A percentile compares a stretch with the other conserved stretches of the same genome.
Evolutionary conservation across 2,113 vertebrate species (phyloP).

Genomic region (Ageneiosus marmoratus): DNA sequence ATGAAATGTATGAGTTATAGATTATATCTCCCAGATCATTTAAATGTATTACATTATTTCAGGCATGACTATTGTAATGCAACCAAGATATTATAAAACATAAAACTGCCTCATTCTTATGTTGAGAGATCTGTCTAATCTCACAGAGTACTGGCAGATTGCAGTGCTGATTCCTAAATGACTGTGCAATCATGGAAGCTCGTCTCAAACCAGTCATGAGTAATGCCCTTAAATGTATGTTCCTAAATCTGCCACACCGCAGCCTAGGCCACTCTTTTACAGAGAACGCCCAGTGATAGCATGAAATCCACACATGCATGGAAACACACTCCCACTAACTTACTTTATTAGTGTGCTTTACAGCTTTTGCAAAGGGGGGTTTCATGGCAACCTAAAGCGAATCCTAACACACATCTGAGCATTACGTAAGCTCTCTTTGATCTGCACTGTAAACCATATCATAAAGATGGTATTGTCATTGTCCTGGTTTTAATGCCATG

Average conservation of each 20-base stretch:
- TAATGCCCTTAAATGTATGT: constrained; percentile 65
- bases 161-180: constrained; percentile 61
- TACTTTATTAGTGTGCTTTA: constrained; percentile 43
- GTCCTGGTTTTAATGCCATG: constrained; percentile 40
- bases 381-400: constrained; percentile 37
- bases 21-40: neutral
- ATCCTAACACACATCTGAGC: constrained; percentile 32
- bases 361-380: constrained; percentile 43
- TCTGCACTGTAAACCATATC: constrained; percentile 47
- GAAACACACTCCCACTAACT: constrained; percentile 26
- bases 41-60: constrained; percentile 32
- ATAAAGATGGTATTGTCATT: constrained; percentile 41
- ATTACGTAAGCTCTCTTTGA: constrained; percentile 40
- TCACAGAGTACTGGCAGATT: constrained; percentile 50
- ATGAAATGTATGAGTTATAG: neutral
- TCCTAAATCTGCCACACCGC: constrained; percentile 63
- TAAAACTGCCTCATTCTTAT: constrained; percentile 51
- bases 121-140: constrained; percentile 52
- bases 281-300: constrained; percentile 58
- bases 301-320: constrained; percentile 32
- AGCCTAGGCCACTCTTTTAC: constrained; percentile 42
- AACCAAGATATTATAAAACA: constrained; percentile 53
- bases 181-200: constrained; percentile 58
- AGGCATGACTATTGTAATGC: constrained; percentile 34
- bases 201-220: constrained; percentile 60